Evolutionary conservation across 2,888 invertebrate species (phyloP), one percentile per base, ranked within the genome.

Genomic region (Caenorhabditis sp.): DNA sequence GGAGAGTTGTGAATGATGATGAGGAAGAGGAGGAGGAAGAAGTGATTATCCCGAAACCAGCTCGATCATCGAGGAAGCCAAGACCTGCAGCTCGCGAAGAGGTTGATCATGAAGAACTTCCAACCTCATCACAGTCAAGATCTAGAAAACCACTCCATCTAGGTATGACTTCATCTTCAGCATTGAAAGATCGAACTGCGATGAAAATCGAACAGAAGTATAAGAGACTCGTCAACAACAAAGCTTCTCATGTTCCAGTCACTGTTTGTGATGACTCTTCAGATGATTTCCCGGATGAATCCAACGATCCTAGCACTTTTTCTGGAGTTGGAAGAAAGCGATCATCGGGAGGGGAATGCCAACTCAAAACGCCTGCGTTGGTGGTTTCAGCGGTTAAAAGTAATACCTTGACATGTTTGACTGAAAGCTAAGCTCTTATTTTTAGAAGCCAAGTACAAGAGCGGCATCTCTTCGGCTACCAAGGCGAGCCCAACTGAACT

Each of bases 401-500:
- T 77, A 28, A 54, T 49, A n/a, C 47, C 4, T 4, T 38, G 12
- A 5, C 12, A 49, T 49, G 7, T 26, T 54, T 2, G n/a, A n/a
- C n/a, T n/a, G n/a, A n/a, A n/a, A n/a, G n/a, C n/a, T n/a, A n/a
- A n/a, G n/a, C n/a, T n/a, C n/a, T n/a, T n/a, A n/a, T 8, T 83
- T 75, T 14, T 72, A 84, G 84, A 41, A 63, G 24, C 72, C 22
- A 77, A 77, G 41, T 63, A 69, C 59, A 77, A 58, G 19, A 79
- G 75, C 24, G 83, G 83, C 12, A 70, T 83, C 10, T 80, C 82
- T 8, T 63, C 80, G 0, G 80, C 82, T 8, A 76, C 68, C 3
- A 85, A 82, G 64, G 82, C 85, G 14, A 68, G 72, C 26, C 75
- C 79, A 14, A 74, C 80, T 7, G 59, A 81, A 44, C 26, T 87